These are phyloP conservation scores for Sycophila sp. DNA, from an alignment of 1,140 invertebrate genomes.

Conservation along the genomic window DNA sequence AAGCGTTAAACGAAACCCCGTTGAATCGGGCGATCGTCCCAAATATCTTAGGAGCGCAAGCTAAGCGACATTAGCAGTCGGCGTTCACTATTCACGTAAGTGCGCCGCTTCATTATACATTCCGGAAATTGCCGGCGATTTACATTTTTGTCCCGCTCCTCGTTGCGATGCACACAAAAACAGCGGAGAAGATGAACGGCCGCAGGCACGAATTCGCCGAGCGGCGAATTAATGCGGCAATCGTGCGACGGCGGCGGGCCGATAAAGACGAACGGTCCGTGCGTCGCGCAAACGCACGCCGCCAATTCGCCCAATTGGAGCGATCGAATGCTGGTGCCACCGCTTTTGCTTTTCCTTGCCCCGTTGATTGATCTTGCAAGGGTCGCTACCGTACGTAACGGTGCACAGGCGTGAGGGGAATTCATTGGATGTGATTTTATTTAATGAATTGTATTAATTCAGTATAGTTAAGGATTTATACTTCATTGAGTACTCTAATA, in stretches of 20 bases:
- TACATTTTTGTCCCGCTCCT: not conserved
- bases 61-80: not conserved
- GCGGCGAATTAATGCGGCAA: not conserved
- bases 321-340: not conserved
- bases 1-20: conserved; percentile 9
- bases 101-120: not conserved
- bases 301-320: conserved; percentile 13
- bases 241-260: not conserved
- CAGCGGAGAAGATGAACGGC: not conserved
- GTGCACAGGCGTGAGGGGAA: not conserved
- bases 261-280: conserved; percentile 3
- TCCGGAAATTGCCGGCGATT: not conserved
- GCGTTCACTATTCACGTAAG: not conserved
- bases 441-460: no score
- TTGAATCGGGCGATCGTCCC: not conserved
- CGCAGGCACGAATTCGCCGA: not conserved
- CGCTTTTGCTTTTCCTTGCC: not conserved
- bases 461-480: no score
- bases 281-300: not conserved
- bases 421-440: no score
- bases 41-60: not conserved
- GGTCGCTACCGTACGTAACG: not conserved
- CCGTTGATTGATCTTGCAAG: no score
- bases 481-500: no score
- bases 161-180: not conserved